Evolutionary conservation across 2,888 invertebrate species (phyloP), one percentile per base, ranked within the genome.

Genomic region (Epinotia ramella): DNA sequence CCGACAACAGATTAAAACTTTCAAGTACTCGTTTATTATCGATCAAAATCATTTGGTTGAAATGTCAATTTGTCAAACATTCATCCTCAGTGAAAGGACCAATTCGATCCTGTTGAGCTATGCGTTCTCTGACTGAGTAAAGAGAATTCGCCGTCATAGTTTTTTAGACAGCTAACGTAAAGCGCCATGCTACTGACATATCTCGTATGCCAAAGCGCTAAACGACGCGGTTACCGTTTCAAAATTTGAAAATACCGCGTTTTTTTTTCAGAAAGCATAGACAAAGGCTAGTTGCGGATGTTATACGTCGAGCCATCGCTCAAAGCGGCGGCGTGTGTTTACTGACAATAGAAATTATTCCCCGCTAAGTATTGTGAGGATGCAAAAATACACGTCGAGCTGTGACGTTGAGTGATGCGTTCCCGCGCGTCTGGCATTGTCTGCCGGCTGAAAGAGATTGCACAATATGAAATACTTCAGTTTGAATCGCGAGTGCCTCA

Each of bases 391-490:
- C 86, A 86, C 86, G 89, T 89, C 89, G 84, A 87, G 83, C 84
- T 81, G 87, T 91, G 94, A 93, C 93, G 88, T 93, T 93, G 94
- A 94, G 91, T 93, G 93, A 94, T 94, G 92, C 92, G 91, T 89
- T 89, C 87, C 85, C 84, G 82, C 85, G 86, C 87, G 87, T 87
- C 80, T 81, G 84, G 85, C 88, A 92, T 94, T 94, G 94, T 94
- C 89, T 91, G 92, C 81, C 77, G 79, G 74, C 85, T 90, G 89
- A 94, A 93, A 94, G 93, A 91, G 91, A 90, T 90, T 89, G 91
- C 90, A 88, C 88, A 90, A 90, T 92, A 92, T 92, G 91, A 91
- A 93, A 92, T 92, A 90, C 90, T 92, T 90, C 91, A 86, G 88
- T 85, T 84, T 88, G 88, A 89, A 89, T 87, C 87, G 88, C 87